These are phyloP conservation scores for Epinephelus coioides DNA, from an alignment of 2,797 vertebrate genomes.

Conservation along the genomic window DNA sequence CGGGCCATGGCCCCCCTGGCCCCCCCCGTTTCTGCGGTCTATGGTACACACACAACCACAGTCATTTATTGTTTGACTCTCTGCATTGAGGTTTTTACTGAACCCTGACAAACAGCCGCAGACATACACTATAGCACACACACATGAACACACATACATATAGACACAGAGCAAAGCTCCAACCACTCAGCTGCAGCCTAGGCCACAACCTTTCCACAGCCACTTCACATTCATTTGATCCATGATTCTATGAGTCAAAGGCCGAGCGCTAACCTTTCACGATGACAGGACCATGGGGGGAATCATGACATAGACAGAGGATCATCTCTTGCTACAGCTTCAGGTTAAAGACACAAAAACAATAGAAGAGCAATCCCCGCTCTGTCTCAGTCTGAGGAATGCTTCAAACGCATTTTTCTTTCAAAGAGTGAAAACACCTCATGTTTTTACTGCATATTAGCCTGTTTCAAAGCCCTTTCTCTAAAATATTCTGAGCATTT, in stretches of 20 bases:
- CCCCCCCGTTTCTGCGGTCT: too few relatives aligned
- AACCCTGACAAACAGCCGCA: slow-evolving; percentile 1
- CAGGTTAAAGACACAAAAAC: slow-evolving; percentile 57
- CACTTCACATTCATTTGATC: slow-evolving; percentile 70
- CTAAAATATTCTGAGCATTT: neutral
- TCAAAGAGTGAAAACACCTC: neutral
- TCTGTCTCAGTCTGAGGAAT: neutral
- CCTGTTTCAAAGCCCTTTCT: neutral
- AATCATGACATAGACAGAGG: slow-evolving; percentile 62
- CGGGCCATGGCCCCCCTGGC: too few relatives aligned
- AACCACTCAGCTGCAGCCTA: slow-evolving; percentile 29
- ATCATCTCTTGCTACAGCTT: slow-evolving; percentile 51
- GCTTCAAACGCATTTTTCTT: neutral
- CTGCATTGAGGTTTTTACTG: neutral
- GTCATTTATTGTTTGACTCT: neutral
- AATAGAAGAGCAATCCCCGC: neutral
- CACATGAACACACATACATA: neutral
- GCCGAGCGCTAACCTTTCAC: slow-evolving; percentile 69
- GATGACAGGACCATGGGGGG: slow-evolving; percentile 46
- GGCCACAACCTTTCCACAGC: slow-evolving; percentile 69
- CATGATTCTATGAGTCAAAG: slow-evolving; percentile 69
- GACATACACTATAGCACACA: neutral
- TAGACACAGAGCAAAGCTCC: neutral
- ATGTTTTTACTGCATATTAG: neutral
- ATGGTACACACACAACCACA: too few relatives aligned